These are phyloP conservation scores for Numida meleagris DNA, from an alignment of 2,113 vertebrate species.

Conservation along the genomic window DNA sequence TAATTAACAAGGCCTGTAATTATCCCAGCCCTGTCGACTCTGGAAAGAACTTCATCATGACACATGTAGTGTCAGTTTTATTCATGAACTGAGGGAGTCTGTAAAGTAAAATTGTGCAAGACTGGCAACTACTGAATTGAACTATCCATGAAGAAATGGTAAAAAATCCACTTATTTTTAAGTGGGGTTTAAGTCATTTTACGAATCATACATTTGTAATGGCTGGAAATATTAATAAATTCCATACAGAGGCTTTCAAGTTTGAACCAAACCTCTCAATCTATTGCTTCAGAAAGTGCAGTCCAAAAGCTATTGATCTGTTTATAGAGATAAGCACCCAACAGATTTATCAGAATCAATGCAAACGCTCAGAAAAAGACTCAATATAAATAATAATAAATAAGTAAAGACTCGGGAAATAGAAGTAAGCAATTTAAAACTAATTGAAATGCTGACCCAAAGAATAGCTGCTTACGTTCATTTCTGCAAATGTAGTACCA, in stretches of 20 bases:
- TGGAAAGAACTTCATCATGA: not conserved
- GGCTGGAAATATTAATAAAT: constrained; percentile 8
- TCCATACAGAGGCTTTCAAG: not conserved
- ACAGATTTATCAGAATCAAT: constrained; percentile 14
- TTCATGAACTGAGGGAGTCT: not conserved
- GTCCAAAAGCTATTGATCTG: not conserved
- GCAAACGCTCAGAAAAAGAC: constrained; percentile 9
- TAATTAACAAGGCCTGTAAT: not conserved
- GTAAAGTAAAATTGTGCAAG: not conserved
- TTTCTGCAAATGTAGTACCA: not conserved
- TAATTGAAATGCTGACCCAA: not conserved
- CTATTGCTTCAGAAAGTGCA: constrained; percentile 3
- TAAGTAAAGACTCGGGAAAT: not conserved
- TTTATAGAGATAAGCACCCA: constrained; percentile 12
- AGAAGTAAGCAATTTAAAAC: constrained; percentile 37
- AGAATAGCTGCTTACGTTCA: not conserved
- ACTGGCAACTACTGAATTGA: not conserved
- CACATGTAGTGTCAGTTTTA: not conserved
- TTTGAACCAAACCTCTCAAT: not conserved
- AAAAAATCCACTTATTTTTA: not conserved
- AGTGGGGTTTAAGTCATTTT: not conserved
- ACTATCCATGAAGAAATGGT: not conserved
- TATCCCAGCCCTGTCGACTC: not conserved
- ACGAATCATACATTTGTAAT: not conserved
- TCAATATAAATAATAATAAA: constrained; percentile 31